Conservation (phyloP, 2,888 invertebrate genomes). For the Perithous albicinctus region DNA sequence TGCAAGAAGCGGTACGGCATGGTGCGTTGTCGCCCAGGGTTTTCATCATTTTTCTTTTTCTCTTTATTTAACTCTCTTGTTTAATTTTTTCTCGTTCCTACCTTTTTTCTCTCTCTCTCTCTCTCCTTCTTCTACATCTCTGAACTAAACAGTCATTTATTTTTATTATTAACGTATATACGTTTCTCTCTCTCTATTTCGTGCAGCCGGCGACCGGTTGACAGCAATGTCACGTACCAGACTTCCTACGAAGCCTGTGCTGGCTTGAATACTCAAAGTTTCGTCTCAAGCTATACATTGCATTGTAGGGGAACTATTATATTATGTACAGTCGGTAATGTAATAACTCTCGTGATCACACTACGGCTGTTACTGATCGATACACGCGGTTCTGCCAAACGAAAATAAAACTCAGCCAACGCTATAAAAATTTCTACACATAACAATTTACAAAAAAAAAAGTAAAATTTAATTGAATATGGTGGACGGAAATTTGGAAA, state of each 20-base stretch:
- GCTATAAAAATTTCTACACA: background rate
- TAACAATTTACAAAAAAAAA: too few species aligned
- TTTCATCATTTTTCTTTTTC: constrained; percentile 44
- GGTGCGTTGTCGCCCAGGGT: constrained; percentile 54
- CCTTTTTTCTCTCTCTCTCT: background rate
- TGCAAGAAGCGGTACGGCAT: constrained; percentile 64
- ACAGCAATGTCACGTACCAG: constrained; percentile 82
- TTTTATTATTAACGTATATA: constrained; percentile 56
- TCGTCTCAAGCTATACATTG: background rate
- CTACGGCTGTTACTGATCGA: background rate
- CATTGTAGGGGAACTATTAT: background rate
- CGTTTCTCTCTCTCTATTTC: constrained; percentile 6
- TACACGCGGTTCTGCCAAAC: background rate
- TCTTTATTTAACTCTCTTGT: constrained; percentile 26
- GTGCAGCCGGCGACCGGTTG: constrained; percentile 67
- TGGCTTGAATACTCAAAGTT: constrained; percentile 79
- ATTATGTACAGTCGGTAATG: constrained; percentile 1
- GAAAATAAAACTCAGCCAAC: background rate
- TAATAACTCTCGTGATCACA: background rate
- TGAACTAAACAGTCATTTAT: background rate
- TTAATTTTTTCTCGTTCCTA: constrained; percentile 23
- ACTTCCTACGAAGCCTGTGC: constrained; percentile 80
- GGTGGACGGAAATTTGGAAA: too few species aligned
- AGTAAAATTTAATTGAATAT: too few species aligned
- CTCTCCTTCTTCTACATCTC: background rate